These are phyloP conservation scores for Martes flavigula DNA, from an alignment of 2,797 vertebrate genomes.

Conservation along the genomic window DNA sequence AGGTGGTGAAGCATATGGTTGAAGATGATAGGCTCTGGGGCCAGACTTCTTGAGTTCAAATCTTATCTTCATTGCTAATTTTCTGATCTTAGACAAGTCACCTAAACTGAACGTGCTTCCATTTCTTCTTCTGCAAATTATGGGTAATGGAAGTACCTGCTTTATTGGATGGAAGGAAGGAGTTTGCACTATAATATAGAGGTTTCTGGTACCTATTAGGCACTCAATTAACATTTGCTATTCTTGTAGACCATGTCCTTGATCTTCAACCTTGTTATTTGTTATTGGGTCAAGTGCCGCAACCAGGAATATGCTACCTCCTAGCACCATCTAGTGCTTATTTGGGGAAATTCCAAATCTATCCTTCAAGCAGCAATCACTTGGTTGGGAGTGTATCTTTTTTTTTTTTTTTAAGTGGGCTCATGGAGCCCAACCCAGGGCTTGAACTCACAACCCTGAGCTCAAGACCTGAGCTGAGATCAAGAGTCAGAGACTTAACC, in stretches of 20 bases:
- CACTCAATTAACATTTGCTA: neutral
- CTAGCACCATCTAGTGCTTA: slow-evolving; percentile 24
- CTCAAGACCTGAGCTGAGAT: neutral
- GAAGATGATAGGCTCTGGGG: neutral
- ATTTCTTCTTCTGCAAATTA: slow-evolving; percentile 16
- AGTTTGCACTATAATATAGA: neutral
- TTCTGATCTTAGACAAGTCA: slow-evolving; percentile 8
- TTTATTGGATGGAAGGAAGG: neutral
- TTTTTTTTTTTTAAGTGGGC: neutral
- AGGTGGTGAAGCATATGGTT: neutral
- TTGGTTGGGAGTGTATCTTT: neutral
- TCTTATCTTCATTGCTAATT: neutral
- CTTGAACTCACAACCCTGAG: neutral
- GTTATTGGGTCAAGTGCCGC: neutral
- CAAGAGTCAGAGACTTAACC: too few species aligned
- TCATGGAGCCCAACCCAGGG: neutral
- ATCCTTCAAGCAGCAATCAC: neutral
- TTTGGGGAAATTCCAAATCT: slow-evolving; percentile 13
- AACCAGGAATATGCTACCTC: neutral
- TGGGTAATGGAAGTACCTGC: neutral
- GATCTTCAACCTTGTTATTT: neutral
- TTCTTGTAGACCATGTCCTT: neutral
- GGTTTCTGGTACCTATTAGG: neutral
- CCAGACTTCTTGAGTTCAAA: slow-evolving; percentile 15
- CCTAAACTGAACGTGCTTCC: neutral